Evolutionary conservation across 2,113 vertebrate genomes (phyloP), one percentile per base, ranked within the genome.

Genomic region (Zosterops pallidus): DNA sequence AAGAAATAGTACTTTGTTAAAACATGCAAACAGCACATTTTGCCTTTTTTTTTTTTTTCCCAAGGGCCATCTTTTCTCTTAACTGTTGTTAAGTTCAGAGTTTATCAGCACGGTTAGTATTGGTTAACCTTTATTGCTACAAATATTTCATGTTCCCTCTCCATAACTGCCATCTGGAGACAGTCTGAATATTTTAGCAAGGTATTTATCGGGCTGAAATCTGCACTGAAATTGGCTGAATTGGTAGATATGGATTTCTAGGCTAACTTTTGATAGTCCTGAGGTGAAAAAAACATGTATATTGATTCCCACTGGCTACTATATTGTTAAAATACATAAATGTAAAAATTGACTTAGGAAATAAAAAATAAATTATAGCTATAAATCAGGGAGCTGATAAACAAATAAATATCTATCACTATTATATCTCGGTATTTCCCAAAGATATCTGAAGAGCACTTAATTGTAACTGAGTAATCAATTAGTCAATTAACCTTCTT

Each of bases 401-500:
- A 97, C 89, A 82, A 97, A 98, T 97, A 97, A 97, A 94, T 96
- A 97, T 97, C 97, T 92, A 96, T 96, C 97, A 95, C 94, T 88
- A 60, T 96, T 94, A 94, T 95, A 96, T 94, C 92, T 95, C 67
- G 1, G 85, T 96, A 95, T 97, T 97, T 97, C 94, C 96, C 97
- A 92, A 97, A 97, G 96, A 97, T 96, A 96, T 97, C 97, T 96
- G 97, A 97, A 96, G 95, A 96, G 91, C 96, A 95, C 97, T 97
- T 97, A 97, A 97, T 98, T 98, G 97, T 96, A 97, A 97, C 96
- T 63, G 96, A 95, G 97, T 94, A 97, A 98, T 98, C 97, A 97
- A 97, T 98, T 97, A 97, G 97, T 97, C 98, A 98, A 97, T 98
- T 98, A 98, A 97, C 97, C 96, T 96, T 97, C 97, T 97, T 97